A percentile compares a stretch with the other conserved stretches of the same genome.
These are phyloP conservation scores for Haemorhous mexicanus DNA, from an alignment of 2,113 vertebrate genomes.

Conservation along the genomic window DNA sequence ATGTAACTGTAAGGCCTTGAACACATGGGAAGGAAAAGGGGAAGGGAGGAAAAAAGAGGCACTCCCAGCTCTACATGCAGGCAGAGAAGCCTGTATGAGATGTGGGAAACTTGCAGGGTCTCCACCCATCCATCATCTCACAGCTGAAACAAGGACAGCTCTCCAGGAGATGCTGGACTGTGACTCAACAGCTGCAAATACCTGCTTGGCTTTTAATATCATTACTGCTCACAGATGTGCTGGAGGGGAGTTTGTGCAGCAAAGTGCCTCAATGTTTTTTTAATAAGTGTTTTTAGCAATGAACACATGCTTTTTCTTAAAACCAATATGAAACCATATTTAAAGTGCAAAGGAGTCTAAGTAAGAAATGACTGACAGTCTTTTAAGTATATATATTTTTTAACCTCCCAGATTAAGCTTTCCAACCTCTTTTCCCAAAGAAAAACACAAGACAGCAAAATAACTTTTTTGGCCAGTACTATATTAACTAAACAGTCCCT, in stretches of 20 bases:
- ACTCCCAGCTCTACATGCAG: not conserved
- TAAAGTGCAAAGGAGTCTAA: slow-evolving; percentile 18
- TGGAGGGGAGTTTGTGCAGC: slow-evolving; percentile 8
- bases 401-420: slow-evolving; percentile 40
- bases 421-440: slow-evolving; percentile 5
- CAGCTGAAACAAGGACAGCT: not conserved
- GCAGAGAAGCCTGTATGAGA: not conserved
- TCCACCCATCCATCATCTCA: not conserved
- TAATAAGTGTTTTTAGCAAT: slow-evolving; percentile 50
- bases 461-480: slow-evolving; percentile 22
- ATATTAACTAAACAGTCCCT: slow-evolving; percentile 50
- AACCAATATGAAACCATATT: slow-evolving; percentile 37
- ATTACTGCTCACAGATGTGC: slow-evolving; percentile 9
- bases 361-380: slow-evolving; percentile 2
- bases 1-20: slow-evolving; percentile 55
- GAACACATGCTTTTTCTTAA: slow-evolving; percentile 45
- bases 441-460: slow-evolving; percentile 13
- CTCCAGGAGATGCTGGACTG: not conserved
- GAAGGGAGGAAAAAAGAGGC: not conserved
- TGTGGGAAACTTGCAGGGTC: not conserved
- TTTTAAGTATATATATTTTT: slow-evolving; percentile 8
- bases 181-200: slow-evolving; percentile 10
- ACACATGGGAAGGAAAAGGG: slow-evolving; percentile 43
- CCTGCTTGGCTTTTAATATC: slow-evolving; percentile 37
- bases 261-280: slow-evolving; percentile 41